These are phyloP conservation scores for Anguilla megastoma DNA, from an alignment of 2,797 vertebrate genomes.

Conservation along the genomic window DNA sequence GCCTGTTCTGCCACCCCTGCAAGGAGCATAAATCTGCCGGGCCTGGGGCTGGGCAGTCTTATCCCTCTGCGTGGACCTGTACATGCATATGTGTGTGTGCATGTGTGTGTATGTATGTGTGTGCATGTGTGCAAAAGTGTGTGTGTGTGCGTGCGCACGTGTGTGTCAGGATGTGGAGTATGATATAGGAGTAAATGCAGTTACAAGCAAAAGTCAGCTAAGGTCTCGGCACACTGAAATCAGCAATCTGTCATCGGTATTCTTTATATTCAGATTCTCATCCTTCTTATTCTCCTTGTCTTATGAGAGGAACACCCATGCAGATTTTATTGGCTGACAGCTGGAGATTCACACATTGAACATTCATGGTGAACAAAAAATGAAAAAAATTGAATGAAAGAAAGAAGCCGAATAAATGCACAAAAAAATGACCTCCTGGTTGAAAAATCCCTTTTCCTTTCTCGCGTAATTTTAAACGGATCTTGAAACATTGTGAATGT, in stretches of 20 bases:
- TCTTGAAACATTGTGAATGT: conserved; percentile 4
- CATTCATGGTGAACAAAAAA: not conserved
- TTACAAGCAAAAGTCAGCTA: not conserved
- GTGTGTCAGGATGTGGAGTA: not conserved
- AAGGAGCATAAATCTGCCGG: conserved; percentile 31
- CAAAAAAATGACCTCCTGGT: not conserved
- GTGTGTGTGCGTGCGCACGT: not conserved
- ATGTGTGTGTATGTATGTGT: not conserved
- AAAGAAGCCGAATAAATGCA: not conserved
- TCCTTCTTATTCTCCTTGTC: not conserved
- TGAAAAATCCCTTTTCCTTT: not conserved
- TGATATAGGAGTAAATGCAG: not conserved
- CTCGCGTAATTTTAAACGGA: not conserved
- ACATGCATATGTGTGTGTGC: not conserved
- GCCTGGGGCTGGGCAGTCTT: not conserved
- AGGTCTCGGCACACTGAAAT: not conserved
- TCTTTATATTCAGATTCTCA: not conserved
- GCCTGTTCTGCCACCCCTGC: conserved; percentile 14
- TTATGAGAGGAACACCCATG: not conserved
- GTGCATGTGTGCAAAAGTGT: not conserved
- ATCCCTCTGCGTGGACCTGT: not conserved
- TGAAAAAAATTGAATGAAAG: not conserved
- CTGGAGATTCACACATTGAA: not conserved
- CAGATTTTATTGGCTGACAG: not conserved
- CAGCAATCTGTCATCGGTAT: not conserved